Conservation (phyloP, 2,113 vertebrate genomes). For the Myotis yumanensis region DNA sequence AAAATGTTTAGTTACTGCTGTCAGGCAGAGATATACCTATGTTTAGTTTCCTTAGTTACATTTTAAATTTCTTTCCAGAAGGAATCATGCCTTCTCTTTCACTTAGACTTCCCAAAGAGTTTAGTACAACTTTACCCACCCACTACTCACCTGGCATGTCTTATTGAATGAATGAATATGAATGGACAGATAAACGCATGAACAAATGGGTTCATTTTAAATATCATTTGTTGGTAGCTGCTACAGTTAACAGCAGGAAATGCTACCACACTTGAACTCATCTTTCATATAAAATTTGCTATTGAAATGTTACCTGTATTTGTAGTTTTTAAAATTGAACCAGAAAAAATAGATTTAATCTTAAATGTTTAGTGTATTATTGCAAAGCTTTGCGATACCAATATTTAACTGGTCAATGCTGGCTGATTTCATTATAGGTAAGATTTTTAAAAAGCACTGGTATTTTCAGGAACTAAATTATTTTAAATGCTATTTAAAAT, state of each 20-base stretch:
- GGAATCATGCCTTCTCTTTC: background rate
- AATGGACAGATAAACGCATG: background rate
- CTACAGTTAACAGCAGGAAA: background rate
- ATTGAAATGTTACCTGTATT: background rate
- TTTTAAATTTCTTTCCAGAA: background rate
- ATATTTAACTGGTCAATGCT: background rate
- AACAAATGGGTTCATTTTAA: background rate
- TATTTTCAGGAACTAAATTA: conserved; percentile 1
- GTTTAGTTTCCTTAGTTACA: background rate
- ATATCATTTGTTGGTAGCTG: background rate
- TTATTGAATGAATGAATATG: background rate
- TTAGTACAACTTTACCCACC: background rate
- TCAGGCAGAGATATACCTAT: background rate
- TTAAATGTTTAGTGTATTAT: background rate
- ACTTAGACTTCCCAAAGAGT: background rate
- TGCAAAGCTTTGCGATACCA: background rate
- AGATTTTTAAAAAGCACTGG: background rate
- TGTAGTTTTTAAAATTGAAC: background rate
- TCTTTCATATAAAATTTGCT: conserved; percentile 12
- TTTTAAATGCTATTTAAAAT: conserved; percentile 2
- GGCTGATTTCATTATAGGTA: background rate
- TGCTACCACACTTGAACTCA: background rate
- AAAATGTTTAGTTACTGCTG: background rate
- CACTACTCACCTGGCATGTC: background rate
- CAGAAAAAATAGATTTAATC: background rate